phyloP scores from a whole-genome alignment of 2,113 vertebrate species.

The Alosa alosa region DNA sequence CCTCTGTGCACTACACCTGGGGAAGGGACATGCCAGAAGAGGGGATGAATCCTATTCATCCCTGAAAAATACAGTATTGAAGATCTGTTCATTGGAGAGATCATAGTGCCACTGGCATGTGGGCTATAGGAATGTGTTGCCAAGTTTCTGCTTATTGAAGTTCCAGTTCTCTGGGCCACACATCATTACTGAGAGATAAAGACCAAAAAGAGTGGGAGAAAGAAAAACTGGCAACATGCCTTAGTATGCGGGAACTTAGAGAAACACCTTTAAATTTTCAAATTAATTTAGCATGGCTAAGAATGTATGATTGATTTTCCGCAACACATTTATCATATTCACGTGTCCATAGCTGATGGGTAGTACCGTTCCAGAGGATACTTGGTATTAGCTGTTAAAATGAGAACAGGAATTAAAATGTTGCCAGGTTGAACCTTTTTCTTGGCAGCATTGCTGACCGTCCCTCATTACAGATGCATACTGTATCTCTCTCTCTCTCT shows the following conservation, averaged over 20 bases:
- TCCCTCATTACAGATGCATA: background rate
- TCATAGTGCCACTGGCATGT: conserved; percentile 48
- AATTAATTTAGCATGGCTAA: background rate
- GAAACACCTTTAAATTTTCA: background rate
- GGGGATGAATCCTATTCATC: conserved; percentile 57
- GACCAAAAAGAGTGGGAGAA: conserved; percentile 32
- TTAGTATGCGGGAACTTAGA: background rate
- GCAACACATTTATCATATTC: background rate
- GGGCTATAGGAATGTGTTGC: conserved; percentile 44
- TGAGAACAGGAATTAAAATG: background rate
- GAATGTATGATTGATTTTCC: background rate
- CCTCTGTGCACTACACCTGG: conserved; percentile 62
- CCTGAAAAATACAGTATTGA: conserved; percentile 52
- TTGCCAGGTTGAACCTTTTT: background rate
- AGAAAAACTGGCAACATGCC: background rate
- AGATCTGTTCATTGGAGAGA: conserved; percentile 48
- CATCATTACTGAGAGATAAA: conserved; percentile 44
- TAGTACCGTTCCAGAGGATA: background rate
- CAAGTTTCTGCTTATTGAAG: conserved; percentile 61
- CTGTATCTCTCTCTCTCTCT: background rate
- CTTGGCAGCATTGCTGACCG: background rate
- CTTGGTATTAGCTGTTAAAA: background rate
- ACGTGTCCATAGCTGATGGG: background rate
- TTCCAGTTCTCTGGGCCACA: conserved; percentile 42
- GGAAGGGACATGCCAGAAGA: conserved; percentile 53